A percentile compares a stretch with the other conserved stretches of the same genome.
Conservation (phyloP, 1,140 invertebrate species). For the Stegodyphus dumicola region DNA sequence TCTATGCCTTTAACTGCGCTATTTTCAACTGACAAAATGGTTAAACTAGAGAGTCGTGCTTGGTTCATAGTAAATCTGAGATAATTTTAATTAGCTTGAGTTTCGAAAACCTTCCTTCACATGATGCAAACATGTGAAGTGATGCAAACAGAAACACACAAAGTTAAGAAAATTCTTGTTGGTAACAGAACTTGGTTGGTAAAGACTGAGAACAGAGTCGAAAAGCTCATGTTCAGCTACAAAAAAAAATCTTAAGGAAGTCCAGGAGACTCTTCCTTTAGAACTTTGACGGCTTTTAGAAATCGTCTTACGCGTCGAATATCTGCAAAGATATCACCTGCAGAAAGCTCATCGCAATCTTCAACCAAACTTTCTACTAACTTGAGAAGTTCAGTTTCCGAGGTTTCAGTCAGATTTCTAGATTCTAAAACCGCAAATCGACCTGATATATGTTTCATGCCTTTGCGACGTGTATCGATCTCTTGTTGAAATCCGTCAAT, state of each 20-base stretch:
- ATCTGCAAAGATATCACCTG: neutral
- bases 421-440: neutral
- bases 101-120: neutral
- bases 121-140: no score
- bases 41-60: neutral
- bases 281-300: neutral
- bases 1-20: neutral
- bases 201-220: neutral
- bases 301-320: neutral
- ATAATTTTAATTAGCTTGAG: slow-evolving; percentile 15
- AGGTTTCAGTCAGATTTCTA: neutral
- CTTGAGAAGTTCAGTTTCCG: no score
- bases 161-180: no score
- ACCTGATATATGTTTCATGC: neutral
- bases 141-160: no score
- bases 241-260: neutral
- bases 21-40: neutral
- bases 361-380: no score
- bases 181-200: no score
- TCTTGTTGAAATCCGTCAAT: slow-evolving; percentile 6
- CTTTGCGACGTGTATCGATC: neutral
- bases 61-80: neutral
- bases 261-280: neutral
- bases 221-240: neutral
- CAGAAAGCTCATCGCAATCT: no score